Evolutionary conservation across 2,888 invertebrate genomes (phyloP), one percentile per base, ranked within the genome.

Genomic region (Troglohyphantes excavatus): DNA sequence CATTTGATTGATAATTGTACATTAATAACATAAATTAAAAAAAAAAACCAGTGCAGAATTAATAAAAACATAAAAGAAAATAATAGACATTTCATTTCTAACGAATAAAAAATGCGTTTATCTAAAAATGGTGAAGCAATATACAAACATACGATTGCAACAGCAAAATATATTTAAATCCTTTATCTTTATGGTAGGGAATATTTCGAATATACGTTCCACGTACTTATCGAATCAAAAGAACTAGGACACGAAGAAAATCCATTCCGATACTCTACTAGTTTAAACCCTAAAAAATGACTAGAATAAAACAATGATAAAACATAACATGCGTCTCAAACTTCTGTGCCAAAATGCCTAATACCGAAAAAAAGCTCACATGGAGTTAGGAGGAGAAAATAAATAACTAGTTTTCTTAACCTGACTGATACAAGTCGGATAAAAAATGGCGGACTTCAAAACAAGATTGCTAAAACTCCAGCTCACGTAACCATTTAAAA

Each of bases 401-500:
- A 75, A 75, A 53, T 73, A 59, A 33, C 75, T 61, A 33, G 23
- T 61, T 29, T 59, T 59, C 21, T 17, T 3, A 3, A 19, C 7
- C 75, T 29, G 46, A 53, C 26, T 29, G 27, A 27, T 23, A 23
- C 19, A 61, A n/a, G 9, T 17, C n/a, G n/a, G n/a, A 53, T n/a
- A 53, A 7, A 53, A 53, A 53, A n/a, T 27, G 7, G 65, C 7
- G 3, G 17, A 65, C 65, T 23, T 26, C 13, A 65, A 26, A 23
- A 27, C 23, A 65, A 65, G 9, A 65, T 65, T 26, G 26, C 65
- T 27, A 2, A 65, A 65, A 23, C 46, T 29, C 33, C 9, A 63
- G 23, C 43, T 43, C 78, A 72, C 27, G 26, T n/a, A 11, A 6
- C 23, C 26, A 39, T 63, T 33, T n/a, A 43, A 78, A 76, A 78